A percentile compares a stretch with the other conserved stretches of the same genome.
Conservation (phyloP, 2,888 invertebrate species). For the Plagiodera versicolora region DNA sequence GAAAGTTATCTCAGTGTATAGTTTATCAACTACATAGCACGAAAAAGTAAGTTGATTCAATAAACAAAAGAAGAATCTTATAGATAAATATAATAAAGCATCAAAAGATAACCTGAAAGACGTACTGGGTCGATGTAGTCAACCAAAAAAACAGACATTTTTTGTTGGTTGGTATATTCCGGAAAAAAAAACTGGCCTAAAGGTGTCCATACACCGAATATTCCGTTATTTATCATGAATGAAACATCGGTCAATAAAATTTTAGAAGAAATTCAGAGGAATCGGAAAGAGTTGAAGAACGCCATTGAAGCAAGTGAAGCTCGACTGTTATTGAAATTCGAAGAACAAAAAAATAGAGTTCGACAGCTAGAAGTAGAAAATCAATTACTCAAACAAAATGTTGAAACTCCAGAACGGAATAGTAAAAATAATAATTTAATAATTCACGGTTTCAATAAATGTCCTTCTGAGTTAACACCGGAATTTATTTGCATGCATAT, state of each 20-base stretch:
- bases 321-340: not conserved
- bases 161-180: not conserved
- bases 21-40: too few species aligned
- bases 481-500: not conserved
- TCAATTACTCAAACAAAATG: not conserved
- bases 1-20: too few species aligned
- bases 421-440: not conserved
- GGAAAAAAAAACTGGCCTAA: not conserved
- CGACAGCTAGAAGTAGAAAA: not conserved
- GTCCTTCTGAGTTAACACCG: not conserved
- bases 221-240: not conserved
- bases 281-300: too few species aligned
- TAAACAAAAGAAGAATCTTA: not conserved
- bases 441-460: not conserved
- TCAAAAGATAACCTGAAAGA: not conserved
- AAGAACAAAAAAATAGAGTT: not conserved
- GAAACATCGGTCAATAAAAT: not conserved
- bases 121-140: not conserved
- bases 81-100: not conserved
- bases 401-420: not conserved
- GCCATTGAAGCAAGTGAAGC: too few species aligned
- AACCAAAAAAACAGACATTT: not conserved
- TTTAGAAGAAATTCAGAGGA: too few species aligned
- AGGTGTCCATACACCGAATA: not conserved
- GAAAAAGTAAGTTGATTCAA: not conserved